A percentile compares a stretch with the other conserved stretches of the same genome.
Evolutionary conservation across 2,113 vertebrate genomes (phyloP).

Genomic region (Varanus salvator): DNA sequence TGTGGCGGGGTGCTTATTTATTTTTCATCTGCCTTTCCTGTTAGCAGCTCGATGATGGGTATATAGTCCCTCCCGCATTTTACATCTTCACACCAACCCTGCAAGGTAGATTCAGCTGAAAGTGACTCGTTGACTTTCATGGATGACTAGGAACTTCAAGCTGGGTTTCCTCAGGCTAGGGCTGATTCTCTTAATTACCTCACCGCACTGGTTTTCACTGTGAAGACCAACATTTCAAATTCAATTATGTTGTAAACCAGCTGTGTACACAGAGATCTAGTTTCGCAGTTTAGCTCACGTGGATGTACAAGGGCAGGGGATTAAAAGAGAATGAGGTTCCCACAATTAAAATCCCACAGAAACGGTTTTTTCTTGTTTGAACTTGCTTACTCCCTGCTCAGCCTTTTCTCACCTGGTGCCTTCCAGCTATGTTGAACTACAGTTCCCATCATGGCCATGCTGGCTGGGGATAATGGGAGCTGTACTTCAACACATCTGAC

Average conservation of each 20-base stretch:
- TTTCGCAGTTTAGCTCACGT: background rate
- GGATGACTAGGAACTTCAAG: background rate
- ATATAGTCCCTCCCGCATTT: background rate
- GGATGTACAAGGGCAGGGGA: background rate
- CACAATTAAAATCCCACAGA: background rate
- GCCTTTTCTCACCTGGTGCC: too few species aligned
- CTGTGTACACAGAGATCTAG: background rate
- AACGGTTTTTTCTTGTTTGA: too few species aligned
- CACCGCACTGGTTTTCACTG: background rate
- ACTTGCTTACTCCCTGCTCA: too few species aligned
- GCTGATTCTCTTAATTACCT: background rate
- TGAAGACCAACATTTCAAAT: background rate
- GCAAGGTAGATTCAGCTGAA: background rate
- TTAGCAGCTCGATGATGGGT: background rate
- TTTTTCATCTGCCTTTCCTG: background rate
- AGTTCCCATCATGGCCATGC: too few species aligned
- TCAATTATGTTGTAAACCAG: background rate
- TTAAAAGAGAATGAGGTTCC: background rate
- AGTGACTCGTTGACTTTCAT: background rate
- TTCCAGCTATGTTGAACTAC: too few species aligned
- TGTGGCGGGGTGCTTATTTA: background rate
- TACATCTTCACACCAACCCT: background rate
- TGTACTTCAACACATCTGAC: too few species aligned
- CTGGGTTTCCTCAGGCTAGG: background rate
- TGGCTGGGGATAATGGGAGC: too few species aligned